Base-by-base conservation (phyloP, 2,113 vertebrate species). In the Menidia beryllina region DNA sequence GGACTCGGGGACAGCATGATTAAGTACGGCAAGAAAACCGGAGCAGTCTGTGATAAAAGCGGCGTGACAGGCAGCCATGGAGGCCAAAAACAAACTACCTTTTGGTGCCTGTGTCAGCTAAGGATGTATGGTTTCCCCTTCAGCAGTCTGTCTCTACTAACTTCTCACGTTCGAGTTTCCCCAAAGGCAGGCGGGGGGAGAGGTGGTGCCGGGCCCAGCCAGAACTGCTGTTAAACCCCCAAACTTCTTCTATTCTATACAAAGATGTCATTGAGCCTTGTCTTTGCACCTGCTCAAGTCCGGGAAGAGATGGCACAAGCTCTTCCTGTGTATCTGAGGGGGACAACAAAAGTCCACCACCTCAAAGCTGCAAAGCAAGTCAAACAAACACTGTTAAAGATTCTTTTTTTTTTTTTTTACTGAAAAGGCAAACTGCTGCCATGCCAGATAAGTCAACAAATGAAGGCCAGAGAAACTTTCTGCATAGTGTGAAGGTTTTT, bases 181-280 rank as follows among this genome's bases (percentile, higher is more conserved):
- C 65, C 17, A 58, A 41, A 76, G 54, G 45, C 68, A 79, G 72
- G 69, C 0, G 21, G 59, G 49, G 57, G 57, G 47, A 43, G 76
- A 73, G 61, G 69, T 14, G 53, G 53, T 34, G 56, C 54, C 5
- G 7, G 27, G 27, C 26, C 47, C 8, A 0, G 60, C 52, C 75
- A 55, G 75, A 41, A 66, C 26, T 6, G 30, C 60, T 20, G 69
- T 41, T 58, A 56, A 49, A 47, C 55, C 85, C 72, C 51, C 30
- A 20, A 30, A 85, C 48, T 36, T 77, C 72, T 59, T 71, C 84
- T 62, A 66, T 48, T 50, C 2, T 45, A 58, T 36, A 88, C 88
- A 88, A 90, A 88, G 86, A 84, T 83, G 81, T 79, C 77, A 87
- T 87, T 89, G 85, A 90, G 69, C 52, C 71, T 76, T 55, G 85